Evolutionary conservation across 1,140 invertebrate genomes (phyloP).

Genomic region (Philopotamus ludificatus): DNA sequence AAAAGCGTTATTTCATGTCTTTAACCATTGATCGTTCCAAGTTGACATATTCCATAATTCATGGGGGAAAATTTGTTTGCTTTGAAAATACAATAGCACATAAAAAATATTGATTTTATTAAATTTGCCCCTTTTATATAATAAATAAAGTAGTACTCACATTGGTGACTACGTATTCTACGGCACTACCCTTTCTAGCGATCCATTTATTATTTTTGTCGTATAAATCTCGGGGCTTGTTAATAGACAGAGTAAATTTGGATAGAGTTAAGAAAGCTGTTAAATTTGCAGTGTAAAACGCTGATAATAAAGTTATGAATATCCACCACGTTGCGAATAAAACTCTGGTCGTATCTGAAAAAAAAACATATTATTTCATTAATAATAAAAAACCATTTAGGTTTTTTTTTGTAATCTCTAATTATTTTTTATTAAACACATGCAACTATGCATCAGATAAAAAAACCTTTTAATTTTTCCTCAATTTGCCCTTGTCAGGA

Average conservation of each 20-base stretch:
- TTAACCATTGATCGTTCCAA: no score
- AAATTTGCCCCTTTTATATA: no score
- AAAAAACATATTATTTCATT: conserved; percentile 14
- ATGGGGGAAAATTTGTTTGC: no score
- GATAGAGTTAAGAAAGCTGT: conserved; percentile 86
- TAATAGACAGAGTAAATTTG: conserved; percentile 75
- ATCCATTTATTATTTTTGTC: conserved; percentile 69
- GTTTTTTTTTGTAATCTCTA: no score
- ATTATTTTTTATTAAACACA: no score
- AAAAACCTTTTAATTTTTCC: no score
- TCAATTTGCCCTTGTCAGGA: no score
- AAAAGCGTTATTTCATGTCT: no score
- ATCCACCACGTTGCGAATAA: conserved; percentile 91
- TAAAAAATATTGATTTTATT: not conserved
- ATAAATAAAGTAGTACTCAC: conserved; percentile 50
- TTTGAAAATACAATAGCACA: no score
- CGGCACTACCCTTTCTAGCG: conserved; percentile 61
- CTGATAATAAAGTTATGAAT: conserved; percentile 81
- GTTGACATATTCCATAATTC: no score
- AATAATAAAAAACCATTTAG: no score
- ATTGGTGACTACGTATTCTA: conserved; percentile 64
- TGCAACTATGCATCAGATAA: no score
- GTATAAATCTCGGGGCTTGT: conserved; percentile 66
- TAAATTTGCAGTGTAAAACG: conserved; percentile 90
- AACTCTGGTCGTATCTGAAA: conserved; percentile 74